A percentile compares a stretch with the other conserved stretches of the same genome.
phyloP scores from a whole-genome alignment of 1,140 invertebrate genomes.

The Harpegnathos saltator region DNA sequence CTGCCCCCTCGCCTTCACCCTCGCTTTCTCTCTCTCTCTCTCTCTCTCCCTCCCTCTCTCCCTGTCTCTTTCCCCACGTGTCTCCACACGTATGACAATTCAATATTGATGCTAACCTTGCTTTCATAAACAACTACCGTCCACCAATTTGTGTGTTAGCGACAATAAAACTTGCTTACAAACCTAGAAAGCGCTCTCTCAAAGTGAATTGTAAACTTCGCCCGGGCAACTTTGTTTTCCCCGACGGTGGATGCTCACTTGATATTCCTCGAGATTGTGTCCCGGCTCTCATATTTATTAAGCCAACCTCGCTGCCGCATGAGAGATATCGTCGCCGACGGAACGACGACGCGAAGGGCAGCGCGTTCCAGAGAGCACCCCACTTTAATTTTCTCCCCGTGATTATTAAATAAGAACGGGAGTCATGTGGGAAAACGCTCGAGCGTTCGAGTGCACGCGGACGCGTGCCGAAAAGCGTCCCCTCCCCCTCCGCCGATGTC shows the following conservation, averaged over 20 bases:
- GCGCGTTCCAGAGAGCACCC: not conserved
- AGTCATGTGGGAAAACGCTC: not conserved
- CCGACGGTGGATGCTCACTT: constrained; percentile 38
- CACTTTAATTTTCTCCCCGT: constrained; percentile 2
- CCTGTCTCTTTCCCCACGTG: not conserved
- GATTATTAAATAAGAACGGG: not conserved
- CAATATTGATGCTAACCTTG: constrained; percentile 69
- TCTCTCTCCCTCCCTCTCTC: not conserved
- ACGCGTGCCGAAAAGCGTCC: too few relatives aligned
- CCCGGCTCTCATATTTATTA: constrained; percentile 41
- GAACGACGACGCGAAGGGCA: too few relatives aligned
- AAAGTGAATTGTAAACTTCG: constrained; percentile 60
- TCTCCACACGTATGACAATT: constrained; percentile 53
- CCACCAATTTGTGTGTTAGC: constrained; percentile 56
- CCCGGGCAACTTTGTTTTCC: constrained; percentile 40
- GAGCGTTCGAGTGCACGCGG: not conserved
- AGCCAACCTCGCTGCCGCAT: not conserved
- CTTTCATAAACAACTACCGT: constrained; percentile 61
- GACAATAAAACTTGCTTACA: constrained; percentile 62
- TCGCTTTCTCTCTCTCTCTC: not conserved
- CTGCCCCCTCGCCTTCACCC: not conserved
- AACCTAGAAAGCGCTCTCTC: constrained; percentile 35
- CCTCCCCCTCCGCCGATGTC: not conserved
- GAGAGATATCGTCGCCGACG: constrained; percentile 16
- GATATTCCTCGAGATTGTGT: constrained; percentile 37